Base-by-base conservation (phyloP, 2,113 vertebrate species). In the Lepidothrix coronata region DNA sequence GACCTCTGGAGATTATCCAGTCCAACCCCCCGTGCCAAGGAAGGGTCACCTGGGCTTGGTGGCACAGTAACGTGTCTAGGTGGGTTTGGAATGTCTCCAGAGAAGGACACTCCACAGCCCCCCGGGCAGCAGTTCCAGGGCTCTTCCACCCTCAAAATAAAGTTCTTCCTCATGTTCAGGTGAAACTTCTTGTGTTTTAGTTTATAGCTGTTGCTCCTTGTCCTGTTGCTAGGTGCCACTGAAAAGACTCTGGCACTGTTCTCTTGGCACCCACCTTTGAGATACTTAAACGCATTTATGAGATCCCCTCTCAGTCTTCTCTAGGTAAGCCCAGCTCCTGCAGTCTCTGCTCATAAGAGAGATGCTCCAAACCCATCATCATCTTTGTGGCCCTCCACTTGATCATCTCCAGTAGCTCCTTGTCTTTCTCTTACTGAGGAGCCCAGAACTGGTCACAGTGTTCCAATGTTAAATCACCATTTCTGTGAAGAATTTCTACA, bases 31-130 rank as follows among this genome's bases (percentile, higher is more conserved):
- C 11, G 2, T 7, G 14, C 24, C 23, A 30, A 30, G 46, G 77
- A 61, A 67, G 44, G 44, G 33, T 39, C 27, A 17, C 61, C 67
- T 27, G 35, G 9, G 15, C 25, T 59, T 51, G 35, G 35, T 31
- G 25, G 20, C 39, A 24, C 19, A 5, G 33, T 23, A 46, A 8
- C 14, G 7, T 6, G 1, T 8, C 7, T 33, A 3, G 33, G 5
- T 9, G 68, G 37, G 8, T 9, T 46, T 1, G 1, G n/a, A 20
- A 24, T 15, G n/a, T 25, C 46, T 25, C 8, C 54, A 1, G 19
- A 9, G 28, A 5, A 23, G 23, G 8, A 22, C 3, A 8, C 12
- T 52, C 70, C 61, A 2, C 0, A 0, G 7, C 13, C 11, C 17
- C 3, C 46, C 28, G 0, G 2, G 12, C 68, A n/a, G 67, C 19